These are phyloP conservation scores for Drosophila pegasa DNA, from an alignment of 2,888 invertebrate species.

Conservation along the genomic window DNA sequence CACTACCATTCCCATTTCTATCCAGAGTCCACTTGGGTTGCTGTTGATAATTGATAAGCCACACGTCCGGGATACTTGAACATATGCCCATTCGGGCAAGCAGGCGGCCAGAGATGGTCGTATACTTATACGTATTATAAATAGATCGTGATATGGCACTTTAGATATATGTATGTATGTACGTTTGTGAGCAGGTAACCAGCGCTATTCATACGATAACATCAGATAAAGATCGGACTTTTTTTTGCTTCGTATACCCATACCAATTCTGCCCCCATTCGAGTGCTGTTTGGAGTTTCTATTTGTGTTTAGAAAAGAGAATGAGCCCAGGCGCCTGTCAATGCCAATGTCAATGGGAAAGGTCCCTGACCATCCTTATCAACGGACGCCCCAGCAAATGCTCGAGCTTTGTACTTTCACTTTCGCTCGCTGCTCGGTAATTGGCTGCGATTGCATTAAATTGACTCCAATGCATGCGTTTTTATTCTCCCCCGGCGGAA, in stretches of 20 bases:
- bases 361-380: slow-evolving; percentile 34
- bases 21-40: slow-evolving; percentile 3
- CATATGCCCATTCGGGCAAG: slow-evolving; percentile 53
- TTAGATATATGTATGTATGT: slow-evolving; percentile 22
- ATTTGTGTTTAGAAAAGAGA: slow-evolving; percentile 7
- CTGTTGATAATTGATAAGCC: slow-evolving; percentile 54
- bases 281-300: slow-evolving; percentile 3
- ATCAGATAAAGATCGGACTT: slow-evolving; percentile 16
- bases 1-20: slow-evolving; percentile 1
- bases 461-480: slow-evolving; percentile 12
- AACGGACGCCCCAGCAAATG: slow-evolving; percentile 14
- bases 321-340: slow-evolving; percentile 18
- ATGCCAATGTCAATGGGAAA: slow-evolving; percentile 1
- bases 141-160: slow-evolving; percentile 17
- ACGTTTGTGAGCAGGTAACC: not conserved
- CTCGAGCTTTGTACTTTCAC: slow-evolving; percentile 50
- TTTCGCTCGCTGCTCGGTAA: slow-evolving; percentile 42
- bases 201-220: slow-evolving; percentile 7
- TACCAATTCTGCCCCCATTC: slow-evolving; percentile 9
- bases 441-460: slow-evolving; percentile 34
- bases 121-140: slow-evolving; percentile 1
- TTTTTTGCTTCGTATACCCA: slow-evolving; percentile 1
- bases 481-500: not conserved
- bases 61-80: slow-evolving; percentile 49
- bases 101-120: slow-evolving; percentile 15